phyloP scores from a whole-genome alignment of 2,113 vertebrate species.

The Gracilinanus agilis region DNA sequence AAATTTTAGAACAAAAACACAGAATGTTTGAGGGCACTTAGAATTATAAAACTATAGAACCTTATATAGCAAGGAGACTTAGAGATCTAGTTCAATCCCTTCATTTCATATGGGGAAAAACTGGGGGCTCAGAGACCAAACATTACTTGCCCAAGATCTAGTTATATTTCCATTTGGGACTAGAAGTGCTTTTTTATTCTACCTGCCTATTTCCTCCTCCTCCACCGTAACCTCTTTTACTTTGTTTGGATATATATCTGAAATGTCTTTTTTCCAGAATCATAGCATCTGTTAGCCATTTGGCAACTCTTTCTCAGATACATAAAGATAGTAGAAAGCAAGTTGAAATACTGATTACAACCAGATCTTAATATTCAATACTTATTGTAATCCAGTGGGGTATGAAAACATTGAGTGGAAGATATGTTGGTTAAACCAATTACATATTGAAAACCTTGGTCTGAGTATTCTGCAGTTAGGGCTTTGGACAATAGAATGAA shows the following conservation, averaged over 20 bases:
- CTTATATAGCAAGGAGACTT: background rate
- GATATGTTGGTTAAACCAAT: background rate
- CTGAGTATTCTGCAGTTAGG: background rate
- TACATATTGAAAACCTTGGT: background rate
- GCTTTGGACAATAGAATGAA: background rate
- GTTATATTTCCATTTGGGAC: background rate
- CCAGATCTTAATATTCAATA: background rate
- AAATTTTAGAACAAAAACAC: background rate
- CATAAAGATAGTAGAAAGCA: background rate
- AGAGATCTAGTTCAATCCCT: background rate
- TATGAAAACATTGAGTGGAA: background rate
- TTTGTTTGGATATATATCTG: background rate
- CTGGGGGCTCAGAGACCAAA: background rate
- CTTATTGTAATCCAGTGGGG: background rate
- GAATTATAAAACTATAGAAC: background rate
- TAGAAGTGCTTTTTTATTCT: background rate
- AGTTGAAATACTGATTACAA: background rate
- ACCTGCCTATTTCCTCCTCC: background rate
- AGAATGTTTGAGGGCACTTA: background rate
- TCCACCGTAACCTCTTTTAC: background rate
- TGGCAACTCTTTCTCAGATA: background rate
- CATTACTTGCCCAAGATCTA: background rate
- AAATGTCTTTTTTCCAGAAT: background rate
- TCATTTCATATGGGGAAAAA: background rate
- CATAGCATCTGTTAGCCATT: background rate